These are phyloP conservation scores for Cuniculus paca DNA, from an alignment of 2,797 vertebrate species.

Conservation along the genomic window DNA sequence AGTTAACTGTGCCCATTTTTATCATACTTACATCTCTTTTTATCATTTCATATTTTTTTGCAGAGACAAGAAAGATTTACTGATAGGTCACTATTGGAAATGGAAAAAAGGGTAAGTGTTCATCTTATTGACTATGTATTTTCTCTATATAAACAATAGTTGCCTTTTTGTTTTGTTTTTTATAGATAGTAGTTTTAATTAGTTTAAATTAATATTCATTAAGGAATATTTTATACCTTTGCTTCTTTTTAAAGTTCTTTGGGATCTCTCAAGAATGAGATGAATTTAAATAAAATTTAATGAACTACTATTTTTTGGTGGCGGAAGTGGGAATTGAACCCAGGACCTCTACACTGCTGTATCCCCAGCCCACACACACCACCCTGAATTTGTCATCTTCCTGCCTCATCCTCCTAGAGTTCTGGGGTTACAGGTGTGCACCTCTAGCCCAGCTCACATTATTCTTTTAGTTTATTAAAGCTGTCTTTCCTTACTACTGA, in stretches of 20 bases:
- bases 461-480: constrained; percentile 47
- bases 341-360: background rate
- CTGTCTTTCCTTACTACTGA: background rate
- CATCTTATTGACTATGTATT: constrained; percentile 53
- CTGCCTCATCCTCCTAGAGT: background rate
- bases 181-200: constrained; percentile 11
- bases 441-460: background rate
- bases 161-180: background rate
- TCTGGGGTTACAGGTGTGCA: background rate
- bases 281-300: constrained; percentile 39
- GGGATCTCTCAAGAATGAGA: background rate
- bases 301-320: background rate
- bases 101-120: constrained; percentile 98
- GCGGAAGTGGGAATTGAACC: background rate
- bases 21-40: constrained; percentile 28
- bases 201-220: constrained; percentile 21
- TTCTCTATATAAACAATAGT: background rate
- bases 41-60: constrained; percentile 78
- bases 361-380: background rate
- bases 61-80: constrained; percentile 99
- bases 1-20: background rate
- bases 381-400: background rate
- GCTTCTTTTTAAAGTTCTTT: constrained; percentile 10
- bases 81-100: constrained; percentile 98
- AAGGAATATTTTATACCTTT: constrained; percentile 37